A percentile compares a stretch with the other conserved stretches of the same genome.
phyloP scores from a whole-genome alignment of 2,888 invertebrate genomes.

The Alcis repandata region DNA sequence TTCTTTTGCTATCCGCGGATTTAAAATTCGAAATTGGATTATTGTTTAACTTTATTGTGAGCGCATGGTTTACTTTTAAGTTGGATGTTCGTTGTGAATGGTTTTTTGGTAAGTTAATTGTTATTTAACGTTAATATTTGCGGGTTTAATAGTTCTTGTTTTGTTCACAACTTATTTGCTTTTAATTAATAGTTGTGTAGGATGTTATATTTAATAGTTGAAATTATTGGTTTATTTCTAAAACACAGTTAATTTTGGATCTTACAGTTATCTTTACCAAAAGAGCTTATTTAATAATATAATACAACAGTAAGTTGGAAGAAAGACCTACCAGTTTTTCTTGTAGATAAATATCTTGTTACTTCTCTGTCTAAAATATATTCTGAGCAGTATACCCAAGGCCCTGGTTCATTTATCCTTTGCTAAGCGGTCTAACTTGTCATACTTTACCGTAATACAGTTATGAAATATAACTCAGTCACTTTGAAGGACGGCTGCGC shows the following conservation, averaged over 20 bases:
- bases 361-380: not conserved
- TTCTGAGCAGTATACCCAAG: not conserved
- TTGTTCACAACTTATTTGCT: not conserved
- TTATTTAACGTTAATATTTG: not conserved
- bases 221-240: no score
- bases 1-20: not conserved
- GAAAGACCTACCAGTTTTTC: not conserved
- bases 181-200: no score
- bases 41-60: slow-evolving; percentile 6
- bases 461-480: slow-evolving; percentile 30
- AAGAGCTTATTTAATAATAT: no score
- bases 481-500: slow-evolving; percentile 29
- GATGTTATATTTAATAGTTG: no score
- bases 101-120: not conserved
- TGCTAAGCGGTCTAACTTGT: slow-evolving; percentile 15
- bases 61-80: not conserved
- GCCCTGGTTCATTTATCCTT: slow-evolving; percentile 6
- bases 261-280: no score
- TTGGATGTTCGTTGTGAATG: not conserved
- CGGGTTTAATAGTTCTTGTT: not conserved
- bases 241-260: no score
- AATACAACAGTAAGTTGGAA: no score
- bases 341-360: not conserved
- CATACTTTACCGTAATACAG: slow-evolving; percentile 19
- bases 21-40: slow-evolving; percentile 14